Conservation (phyloP, 37 sponge, comb jelly and placozoan species). For the Amphimedon queenslandica region DNA sequence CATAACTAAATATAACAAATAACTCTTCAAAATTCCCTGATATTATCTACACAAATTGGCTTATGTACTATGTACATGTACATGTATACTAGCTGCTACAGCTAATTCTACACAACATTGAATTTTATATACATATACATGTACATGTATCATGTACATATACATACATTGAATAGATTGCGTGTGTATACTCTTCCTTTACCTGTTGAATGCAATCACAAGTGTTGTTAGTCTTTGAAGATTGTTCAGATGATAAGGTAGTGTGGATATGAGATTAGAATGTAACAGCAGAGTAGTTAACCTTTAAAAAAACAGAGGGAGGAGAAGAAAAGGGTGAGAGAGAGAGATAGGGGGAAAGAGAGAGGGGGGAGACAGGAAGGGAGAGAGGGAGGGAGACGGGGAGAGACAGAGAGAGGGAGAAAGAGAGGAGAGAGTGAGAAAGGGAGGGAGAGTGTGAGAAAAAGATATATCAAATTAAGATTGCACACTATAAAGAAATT, state of each 20-base stretch:
- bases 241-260: constrained; percentile 54
- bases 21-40: too few species aligned
- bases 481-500: constrained; percentile 10
- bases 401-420: neutral
- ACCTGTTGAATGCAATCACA: constrained; percentile 73
- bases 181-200: neutral
- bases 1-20: too few species aligned
- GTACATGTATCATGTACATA: too few species aligned
- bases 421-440: neutral
- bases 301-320: constrained; percentile 20
- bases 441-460: neutral
- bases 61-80: too few species aligned
- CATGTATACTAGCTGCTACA: too few species aligned
- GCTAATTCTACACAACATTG: too few species aligned
- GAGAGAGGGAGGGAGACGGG: neutral
- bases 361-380: neutral
- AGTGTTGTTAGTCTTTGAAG: constrained; percentile 53
- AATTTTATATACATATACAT: too few species aligned
- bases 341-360: neutral
- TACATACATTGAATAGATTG: too few species aligned
- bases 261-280: constrained; percentile 58
- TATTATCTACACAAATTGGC: too few species aligned
- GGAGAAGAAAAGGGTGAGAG: neutral
- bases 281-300: constrained; percentile 72
- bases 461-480: neutral